Evolutionary conservation across 2,113 vertebrate species (phyloP).

Genomic region (Macrotis lagotis): DNA sequence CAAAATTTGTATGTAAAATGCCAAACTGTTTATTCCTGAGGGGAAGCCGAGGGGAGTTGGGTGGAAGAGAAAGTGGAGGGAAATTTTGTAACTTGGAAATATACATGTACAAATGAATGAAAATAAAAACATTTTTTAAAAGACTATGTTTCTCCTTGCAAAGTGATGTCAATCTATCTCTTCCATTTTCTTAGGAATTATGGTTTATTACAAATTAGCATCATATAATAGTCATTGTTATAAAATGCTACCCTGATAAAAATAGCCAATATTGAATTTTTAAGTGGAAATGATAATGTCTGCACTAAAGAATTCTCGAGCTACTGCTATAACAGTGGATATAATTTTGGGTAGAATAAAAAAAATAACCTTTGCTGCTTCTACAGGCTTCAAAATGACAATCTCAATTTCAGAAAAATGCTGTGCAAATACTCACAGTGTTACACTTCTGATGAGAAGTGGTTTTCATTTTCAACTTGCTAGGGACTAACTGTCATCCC

Average conservation of each 20-base stretch:
- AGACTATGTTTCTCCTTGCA: no score
- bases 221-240: background rate
- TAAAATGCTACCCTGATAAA: background rate
- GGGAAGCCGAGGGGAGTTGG: no score
- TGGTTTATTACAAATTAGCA: background rate
- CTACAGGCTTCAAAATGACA: background rate
- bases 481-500: background rate
- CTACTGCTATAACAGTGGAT: no score
- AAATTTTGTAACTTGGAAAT: no score
- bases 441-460: background rate
- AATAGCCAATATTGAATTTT: background rate
- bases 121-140: no score
- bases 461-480: background rate
- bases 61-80: no score
- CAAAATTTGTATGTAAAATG: no score
- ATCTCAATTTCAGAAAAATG: background rate
- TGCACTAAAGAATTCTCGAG: no score
- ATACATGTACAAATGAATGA: no score
- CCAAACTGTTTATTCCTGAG: no score
- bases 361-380: background rate
- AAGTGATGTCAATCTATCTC: background rate
- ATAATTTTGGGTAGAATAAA: no score
- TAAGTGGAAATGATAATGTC: background rate
- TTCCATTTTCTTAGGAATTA: slow-evolving; percentile 1
- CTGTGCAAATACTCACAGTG: background rate